Percentiles rank a stretch among this genome's conserved stretches.
Evolutionary conservation across 1,140 invertebrate genomes (phyloP).

Genomic region (Nasonia longicornis): DNA sequence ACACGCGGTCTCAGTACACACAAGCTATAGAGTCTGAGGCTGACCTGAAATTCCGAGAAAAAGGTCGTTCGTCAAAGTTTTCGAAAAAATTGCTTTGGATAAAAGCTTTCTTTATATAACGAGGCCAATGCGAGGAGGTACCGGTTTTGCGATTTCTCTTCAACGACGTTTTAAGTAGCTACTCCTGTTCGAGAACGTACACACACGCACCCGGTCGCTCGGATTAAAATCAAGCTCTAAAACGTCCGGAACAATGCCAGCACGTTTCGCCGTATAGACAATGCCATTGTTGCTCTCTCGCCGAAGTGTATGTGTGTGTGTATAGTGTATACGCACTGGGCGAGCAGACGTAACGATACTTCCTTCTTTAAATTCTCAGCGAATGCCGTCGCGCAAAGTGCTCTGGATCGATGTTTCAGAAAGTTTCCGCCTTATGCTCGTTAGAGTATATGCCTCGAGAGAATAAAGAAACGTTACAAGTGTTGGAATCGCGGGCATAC

Average conservation of each 20-base stretch:
- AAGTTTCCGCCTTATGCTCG: neutral
- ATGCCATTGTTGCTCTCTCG: neutral
- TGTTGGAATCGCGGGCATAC: no score
- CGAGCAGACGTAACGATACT: neutral
- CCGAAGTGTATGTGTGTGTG: no score
- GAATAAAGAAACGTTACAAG: no score
- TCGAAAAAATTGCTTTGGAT: no score
- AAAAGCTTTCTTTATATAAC: no score
- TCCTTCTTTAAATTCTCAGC: neutral
- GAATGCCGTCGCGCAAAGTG: neutral
- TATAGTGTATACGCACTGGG: no score
- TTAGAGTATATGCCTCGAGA: no score
- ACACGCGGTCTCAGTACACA: neutral
- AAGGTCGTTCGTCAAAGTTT: no score
- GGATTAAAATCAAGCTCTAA: neutral
- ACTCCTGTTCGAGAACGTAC: neutral
- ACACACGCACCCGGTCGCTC: neutral
- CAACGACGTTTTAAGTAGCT: neutral
- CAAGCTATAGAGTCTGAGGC: no score
- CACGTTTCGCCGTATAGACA: neutral
- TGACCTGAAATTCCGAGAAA: no score
- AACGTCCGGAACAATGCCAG: neutral
- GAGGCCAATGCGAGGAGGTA: no score
- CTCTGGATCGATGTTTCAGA: neutral
- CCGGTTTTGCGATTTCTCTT: neutral